Evolutionary conservation across 2,113 vertebrate species (phyloP).

Genomic region (Eonycteris spelaea): DNA sequence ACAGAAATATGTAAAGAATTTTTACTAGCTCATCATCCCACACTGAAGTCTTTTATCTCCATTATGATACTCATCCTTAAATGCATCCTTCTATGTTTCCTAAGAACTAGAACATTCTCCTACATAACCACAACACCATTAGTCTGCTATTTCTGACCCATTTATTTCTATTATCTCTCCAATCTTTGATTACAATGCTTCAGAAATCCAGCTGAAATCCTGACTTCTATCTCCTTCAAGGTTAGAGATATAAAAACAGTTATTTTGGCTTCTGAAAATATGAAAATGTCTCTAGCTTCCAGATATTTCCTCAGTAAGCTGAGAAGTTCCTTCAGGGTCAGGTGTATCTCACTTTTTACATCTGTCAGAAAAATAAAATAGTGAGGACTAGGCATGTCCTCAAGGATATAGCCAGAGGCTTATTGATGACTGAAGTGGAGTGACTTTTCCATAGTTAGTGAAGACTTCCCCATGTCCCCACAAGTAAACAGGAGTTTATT

Average conservation of each 20-base stretch:
- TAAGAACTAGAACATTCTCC: neutral
- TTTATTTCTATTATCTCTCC: neutral
- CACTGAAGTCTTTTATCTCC: neutral
- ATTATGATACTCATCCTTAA: neutral
- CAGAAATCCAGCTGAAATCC: neutral
- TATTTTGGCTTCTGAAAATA: neutral
- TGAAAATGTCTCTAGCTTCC: neutral
- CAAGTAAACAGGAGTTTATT: neutral
- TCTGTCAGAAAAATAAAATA: neutral
- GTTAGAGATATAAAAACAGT: neutral
- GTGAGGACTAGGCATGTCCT: neutral
- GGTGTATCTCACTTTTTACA: neutral
- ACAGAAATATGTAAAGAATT: neutral
- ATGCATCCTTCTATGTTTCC: neutral
- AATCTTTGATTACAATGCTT: neutral
- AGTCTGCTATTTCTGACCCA: neutral
- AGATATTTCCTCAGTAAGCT: neutral
- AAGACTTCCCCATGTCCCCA: neutral
- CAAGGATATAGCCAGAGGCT: neutral
- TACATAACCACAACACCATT: neutral
- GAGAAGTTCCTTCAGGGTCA: neutral
- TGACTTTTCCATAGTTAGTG: neutral
- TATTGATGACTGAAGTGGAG: neutral
- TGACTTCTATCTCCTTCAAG: neutral
- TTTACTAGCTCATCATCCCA: neutral